Evolutionary conservation across 2,888 invertebrate genomes (phyloP), one percentile per base, ranked within the genome.

Genomic region (Hofmannophila pseudospretella): DNA sequence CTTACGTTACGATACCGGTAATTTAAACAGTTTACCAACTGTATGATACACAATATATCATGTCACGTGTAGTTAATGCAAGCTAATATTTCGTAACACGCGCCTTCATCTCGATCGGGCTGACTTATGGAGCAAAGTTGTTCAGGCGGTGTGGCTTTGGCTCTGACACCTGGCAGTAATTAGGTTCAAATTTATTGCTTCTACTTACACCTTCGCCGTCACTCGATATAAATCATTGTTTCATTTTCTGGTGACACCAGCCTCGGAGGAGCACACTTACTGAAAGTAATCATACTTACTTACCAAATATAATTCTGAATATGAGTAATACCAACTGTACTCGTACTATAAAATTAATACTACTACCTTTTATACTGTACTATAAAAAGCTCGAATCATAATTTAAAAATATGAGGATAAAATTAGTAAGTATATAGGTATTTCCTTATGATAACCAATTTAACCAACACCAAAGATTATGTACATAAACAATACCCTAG

Each of bases 151-250:
- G 67, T 60, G 71, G 73, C 65, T 74, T 69, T 76, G 74, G 64
- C 54, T 59, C 60, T 75, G 77, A 77, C 80, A 79, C 76, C 78
- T 76, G 77, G 69, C 67, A 66, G 78, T 78, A 80, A 80, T 80
- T 78, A 79, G 71, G 63, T 67, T 49, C 42, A 60, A 76, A 81
- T 78, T 81, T 79, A 80, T 78, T 53, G 69, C 71, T 56, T 57
- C 58, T 62, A 65, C 71, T 61, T 67, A 59, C 65, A 67, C 67
- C 67, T 65, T 53, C 58, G 47, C 33, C 57, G 39, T 42, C 43
- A 40, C 40, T 39, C 38, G 37, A 42, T 41, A 42, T 55, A 64
- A 67, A 67, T 66, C 60, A 67, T 64, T 49, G 51, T 64, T 58
- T 51, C 42, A 51, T 64, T 67, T 52, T 57, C 51, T 54, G 57